phyloP scores from a whole-genome alignment of 2,888 invertebrate genomes.

The Agapetus fuscipes region DNA sequence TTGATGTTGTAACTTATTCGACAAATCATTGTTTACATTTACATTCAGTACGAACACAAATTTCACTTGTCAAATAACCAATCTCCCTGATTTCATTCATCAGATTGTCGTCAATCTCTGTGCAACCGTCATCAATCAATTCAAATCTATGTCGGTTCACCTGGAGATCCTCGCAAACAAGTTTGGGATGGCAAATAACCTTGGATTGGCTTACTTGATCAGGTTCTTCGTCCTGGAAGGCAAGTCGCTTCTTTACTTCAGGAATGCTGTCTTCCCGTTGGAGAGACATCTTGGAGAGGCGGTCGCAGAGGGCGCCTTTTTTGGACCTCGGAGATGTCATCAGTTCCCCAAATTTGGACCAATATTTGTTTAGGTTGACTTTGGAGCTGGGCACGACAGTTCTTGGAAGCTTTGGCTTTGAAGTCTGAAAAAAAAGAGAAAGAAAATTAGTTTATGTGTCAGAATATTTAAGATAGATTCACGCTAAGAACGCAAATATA shows the following conservation, averaged over 20 bases:
- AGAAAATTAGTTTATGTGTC: too few relatives aligned
- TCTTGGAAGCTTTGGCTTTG: slow-evolving; percentile 47
- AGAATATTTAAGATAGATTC: too few relatives aligned
- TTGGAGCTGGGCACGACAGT: slow-evolving; percentile 46
- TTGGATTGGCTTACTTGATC: background rate
- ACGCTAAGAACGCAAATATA: too few relatives aligned
- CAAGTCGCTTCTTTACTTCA: slow-evolving; percentile 27
- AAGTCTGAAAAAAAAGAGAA: slow-evolving; percentile 39
- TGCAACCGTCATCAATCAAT: slow-evolving; percentile 30
- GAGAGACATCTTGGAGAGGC: slow-evolving; percentile 37
- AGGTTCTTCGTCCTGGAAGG: background rate
- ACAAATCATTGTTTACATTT: background rate
- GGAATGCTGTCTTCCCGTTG: slow-evolving; percentile 37
- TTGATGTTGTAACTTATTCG: background rate
- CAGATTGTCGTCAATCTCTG: slow-evolving; percentile 48
- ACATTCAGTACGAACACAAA: background rate
- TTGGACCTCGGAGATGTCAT: slow-evolving; percentile 40
- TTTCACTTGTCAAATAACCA: slow-evolving; percentile 21
- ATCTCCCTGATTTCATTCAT: slow-evolving; percentile 48
- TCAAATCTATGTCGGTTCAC: slow-evolving; percentile 29
- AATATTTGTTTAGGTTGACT: slow-evolving; percentile 56
- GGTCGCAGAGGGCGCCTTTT: slow-evolving; percentile 35
- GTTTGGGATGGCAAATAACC: too few relatives aligned
- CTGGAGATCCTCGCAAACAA: background rate
- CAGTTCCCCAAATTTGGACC: slow-evolving; percentile 51